Evolutionary conservation across 2,797 vertebrate genomes (phyloP).

Genomic region (Lerista edwardsae): DNA sequence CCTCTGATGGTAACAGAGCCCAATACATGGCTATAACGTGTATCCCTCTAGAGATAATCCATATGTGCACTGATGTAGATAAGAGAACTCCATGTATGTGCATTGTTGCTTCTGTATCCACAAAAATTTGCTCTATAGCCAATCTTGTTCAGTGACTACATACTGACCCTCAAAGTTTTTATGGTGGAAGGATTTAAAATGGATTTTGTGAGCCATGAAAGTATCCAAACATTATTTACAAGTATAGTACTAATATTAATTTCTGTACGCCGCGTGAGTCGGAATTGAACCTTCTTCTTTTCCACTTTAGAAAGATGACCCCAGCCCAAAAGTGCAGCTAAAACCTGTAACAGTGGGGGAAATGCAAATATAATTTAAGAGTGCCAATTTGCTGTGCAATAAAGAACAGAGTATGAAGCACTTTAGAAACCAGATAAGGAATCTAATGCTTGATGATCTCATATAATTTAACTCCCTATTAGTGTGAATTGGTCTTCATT

Average conservation of each 20-base stretch:
- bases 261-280: constrained; percentile 14
- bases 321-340: background rate
- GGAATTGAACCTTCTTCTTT: constrained; percentile 30
- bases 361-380: constrained; percentile 52
- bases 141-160: background rate
- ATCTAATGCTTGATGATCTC: constrained; percentile 58
- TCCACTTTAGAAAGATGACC: constrained; percentile 31
- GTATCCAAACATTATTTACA: background rate
- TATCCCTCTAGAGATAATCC: background rate
- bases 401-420: constrained; percentile 49
- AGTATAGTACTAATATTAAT: constrained; percentile 39
- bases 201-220: constrained; percentile 27
- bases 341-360: constrained; percentile 46
- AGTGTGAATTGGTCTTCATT: constrained; percentile 67
- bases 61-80: background rate
- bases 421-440: constrained; percentile 60
- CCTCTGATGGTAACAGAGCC: background rate
- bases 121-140: background rate
- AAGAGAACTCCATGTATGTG: background rate
- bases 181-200: background rate
- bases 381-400: constrained; percentile 51
- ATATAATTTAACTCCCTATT: constrained; percentile 55
- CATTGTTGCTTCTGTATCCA: background rate
- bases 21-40: background rate
- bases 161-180: background rate